Evolutionary conservation across 2,888 invertebrate genomes (phyloP), one percentile per base, ranked within the genome.

Genomic region (Hedya salicella): DNA sequence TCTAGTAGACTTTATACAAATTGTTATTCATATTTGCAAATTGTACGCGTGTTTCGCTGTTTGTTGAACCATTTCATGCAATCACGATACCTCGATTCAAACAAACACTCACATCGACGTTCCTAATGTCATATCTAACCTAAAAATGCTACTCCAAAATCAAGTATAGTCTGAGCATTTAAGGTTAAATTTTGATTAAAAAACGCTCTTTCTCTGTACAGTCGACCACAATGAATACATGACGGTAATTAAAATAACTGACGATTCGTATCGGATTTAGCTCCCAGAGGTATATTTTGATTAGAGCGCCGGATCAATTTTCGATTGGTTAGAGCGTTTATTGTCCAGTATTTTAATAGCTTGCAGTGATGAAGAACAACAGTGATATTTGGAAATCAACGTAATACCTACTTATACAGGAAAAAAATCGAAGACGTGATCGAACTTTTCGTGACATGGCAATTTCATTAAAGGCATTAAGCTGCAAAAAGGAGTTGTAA

Each of bases 1-100:
- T 46, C 19, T 40, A 30, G 44, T 36, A 32, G 13, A 53, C 62
- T 48, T 59, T 69, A 49, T 36, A 36, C 67, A 73, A 68, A 76
- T 82, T 78, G 76, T 74, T 78, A 84, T 84, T 84, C 82, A 83
- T 80, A 81, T 79, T 82, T 83, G 82, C 81, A 83, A 84, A 84
- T 84, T 68, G 80, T 80, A 83, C 83, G 82, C 82, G 77, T 79
- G 76, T 77, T 76, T 70, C 48, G 40, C 75, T 80, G 78, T 81
- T 81, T 82, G 79, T 75, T 66, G 72, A 76, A 77, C 78, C 76
- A 78, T 78, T 79, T 78, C 69, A 67, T 72, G 73, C 81, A 82
- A 82, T 82, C 81, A 81, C 78, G 76, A 75, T 75, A 79, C 73
- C 73, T 72, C 77, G 73, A 74, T 77, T 75, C 72, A n/a, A 69